Conservation (phyloP, 1,140 invertebrate genomes). For the Theocolax elegans region DNA sequence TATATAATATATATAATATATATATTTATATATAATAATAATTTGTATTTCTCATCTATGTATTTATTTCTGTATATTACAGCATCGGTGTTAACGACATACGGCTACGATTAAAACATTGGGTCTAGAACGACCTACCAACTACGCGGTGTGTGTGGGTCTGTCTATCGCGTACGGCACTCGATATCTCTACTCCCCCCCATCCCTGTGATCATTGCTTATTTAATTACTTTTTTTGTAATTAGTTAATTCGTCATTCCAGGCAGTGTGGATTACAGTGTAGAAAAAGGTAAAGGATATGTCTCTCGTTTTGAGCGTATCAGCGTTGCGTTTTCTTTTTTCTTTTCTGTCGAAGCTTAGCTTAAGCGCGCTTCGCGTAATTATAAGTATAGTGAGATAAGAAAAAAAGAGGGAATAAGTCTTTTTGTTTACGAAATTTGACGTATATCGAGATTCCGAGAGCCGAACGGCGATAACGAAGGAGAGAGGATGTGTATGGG, state of each 20-base stretch:
- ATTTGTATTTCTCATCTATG: conserved; percentile 46
- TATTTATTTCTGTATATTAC: conserved; percentile 45
- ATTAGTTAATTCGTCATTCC: conserved; percentile 2
- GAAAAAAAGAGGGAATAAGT: too few relatives aligned
- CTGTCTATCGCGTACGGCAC: conserved; percentile 21
- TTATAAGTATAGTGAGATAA: too few relatives aligned
- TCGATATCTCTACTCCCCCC: conserved; percentile 27
- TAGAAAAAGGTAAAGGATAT: too few relatives aligned
- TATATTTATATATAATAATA: conserved; percentile 48
- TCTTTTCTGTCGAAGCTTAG: too few relatives aligned
- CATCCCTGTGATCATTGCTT: too few relatives aligned
- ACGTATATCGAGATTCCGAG: conserved; percentile 22
- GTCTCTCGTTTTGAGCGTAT: conserved; percentile 12
- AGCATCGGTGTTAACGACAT: conserved; percentile 47
- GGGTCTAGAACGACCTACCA: conserved; percentile 49
- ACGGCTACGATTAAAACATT: conserved; percentile 56
- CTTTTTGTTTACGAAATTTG: too few relatives aligned
- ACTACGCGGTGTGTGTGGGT: conserved; percentile 25
- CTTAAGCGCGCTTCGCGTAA: too few relatives aligned
- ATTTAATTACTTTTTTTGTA: background rate
- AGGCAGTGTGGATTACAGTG: conserved; percentile 28
- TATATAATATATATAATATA: conserved; percentile 47
- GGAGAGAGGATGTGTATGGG: conserved; percentile 15
- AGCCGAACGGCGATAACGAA: background rate
- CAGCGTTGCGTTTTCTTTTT: too few relatives aligned